These are phyloP conservation scores for Tholera decimalis DNA, from an alignment of 2,888 invertebrate species.

Conservation along the genomic window DNA sequence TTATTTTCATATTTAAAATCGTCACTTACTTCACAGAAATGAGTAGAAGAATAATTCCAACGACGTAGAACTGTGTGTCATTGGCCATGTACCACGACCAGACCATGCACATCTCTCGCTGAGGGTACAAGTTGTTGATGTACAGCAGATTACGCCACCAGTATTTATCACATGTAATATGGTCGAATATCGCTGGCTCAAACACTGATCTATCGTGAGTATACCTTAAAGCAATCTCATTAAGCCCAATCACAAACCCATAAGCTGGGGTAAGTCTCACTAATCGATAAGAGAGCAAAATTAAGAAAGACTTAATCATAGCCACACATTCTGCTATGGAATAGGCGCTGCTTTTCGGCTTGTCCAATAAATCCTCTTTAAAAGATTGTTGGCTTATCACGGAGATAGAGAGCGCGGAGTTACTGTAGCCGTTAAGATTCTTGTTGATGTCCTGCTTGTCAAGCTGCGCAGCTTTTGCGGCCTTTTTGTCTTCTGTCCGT, in stretches of 20 bases:
- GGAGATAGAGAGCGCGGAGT: slow-evolving; percentile 84
- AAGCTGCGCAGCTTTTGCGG: slow-evolving; percentile 71
- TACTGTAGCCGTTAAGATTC: slow-evolving; percentile 86
- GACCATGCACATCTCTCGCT: slow-evolving; percentile 95
- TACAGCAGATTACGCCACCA: slow-evolving; percentile 97
- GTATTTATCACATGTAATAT: slow-evolving; percentile 94
- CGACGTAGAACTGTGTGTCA: slow-evolving; percentile 95
- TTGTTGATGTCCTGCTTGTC: slow-evolving; percentile 83
- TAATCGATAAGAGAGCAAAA: slow-evolving; percentile 91
- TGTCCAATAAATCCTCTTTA: slow-evolving; percentile 85
- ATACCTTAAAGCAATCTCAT: slow-evolving; percentile 94
- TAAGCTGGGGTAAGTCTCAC: slow-evolving; percentile 96
- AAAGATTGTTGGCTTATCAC: slow-evolving; percentile 88
- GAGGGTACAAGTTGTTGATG: slow-evolving; percentile 95
- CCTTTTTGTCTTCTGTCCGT: slow-evolving; percentile 92
- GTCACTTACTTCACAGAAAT: slow-evolving; percentile 93
- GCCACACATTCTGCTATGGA: slow-evolving; percentile 80
- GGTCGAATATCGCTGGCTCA: slow-evolving; percentile 93
- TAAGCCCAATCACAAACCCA: slow-evolving; percentile 94
- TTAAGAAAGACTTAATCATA: slow-evolving; percentile 87
- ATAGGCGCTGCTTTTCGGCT: slow-evolving; percentile 79
- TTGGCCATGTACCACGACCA: slow-evolving; percentile 97
- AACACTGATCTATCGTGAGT: slow-evolving; percentile 94
- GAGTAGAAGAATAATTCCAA: slow-evolving; percentile 93
- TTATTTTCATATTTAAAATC: slow-evolving; percentile 12